Evolutionary conservation across 2,113 vertebrate genomes (phyloP).

Genomic region (Theropithecus gelada): DNA sequence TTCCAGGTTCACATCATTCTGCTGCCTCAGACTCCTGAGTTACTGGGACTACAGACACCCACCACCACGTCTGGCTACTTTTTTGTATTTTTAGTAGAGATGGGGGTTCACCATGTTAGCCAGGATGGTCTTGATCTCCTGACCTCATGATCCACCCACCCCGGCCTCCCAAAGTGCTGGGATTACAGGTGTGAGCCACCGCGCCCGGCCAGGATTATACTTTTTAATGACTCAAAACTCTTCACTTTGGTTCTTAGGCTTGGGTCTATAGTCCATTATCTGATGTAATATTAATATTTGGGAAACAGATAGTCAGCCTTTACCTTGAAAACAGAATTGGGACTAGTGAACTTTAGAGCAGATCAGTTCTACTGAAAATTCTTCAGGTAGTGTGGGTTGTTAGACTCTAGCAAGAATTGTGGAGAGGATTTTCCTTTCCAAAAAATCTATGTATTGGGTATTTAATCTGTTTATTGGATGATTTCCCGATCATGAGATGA

Average conservation of each 20-base stretch:
- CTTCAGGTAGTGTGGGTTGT: not conserved
- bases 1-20: too few species aligned
- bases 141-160: too few species aligned
- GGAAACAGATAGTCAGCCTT: not conserved
- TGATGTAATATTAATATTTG: conserved; percentile 2
- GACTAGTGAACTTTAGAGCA: not conserved
- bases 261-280: not conserved
- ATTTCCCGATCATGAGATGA: conserved; percentile 1
- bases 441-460: not conserved
- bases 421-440: not conserved
- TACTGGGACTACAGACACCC: too few species aligned
- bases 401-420: not conserved
- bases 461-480: not conserved
- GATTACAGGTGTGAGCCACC: too few species aligned
- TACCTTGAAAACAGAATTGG: not conserved
- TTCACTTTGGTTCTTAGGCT: not conserved
- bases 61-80: too few species aligned
- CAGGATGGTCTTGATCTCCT: too few species aligned
- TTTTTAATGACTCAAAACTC: not conserved
- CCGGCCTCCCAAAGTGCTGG: too few species aligned
- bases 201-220: not conserved
- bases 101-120: too few species aligned
- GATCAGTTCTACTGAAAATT: not conserved
- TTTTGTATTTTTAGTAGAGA: too few species aligned
- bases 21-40: too few species aligned